Conservation (phyloP, 2,113 vertebrate genomes). For the Siphamia tubifer region DNA sequence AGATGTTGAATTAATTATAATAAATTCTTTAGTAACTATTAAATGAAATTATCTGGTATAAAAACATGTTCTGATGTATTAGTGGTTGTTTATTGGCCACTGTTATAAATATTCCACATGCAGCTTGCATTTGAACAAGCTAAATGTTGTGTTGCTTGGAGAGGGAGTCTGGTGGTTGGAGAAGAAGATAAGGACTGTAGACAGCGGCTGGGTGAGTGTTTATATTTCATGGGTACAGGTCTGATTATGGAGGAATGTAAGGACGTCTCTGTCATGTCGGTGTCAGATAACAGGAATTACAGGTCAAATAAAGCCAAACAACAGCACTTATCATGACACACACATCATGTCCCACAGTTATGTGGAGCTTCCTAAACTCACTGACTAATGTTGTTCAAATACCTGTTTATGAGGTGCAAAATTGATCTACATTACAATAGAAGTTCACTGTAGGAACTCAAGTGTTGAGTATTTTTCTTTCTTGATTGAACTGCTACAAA, state of each 20-base stretch:
- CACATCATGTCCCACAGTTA: neutral
- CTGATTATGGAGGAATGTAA: slow-evolving; percentile 56
- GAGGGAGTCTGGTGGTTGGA: neutral
- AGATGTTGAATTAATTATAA: neutral
- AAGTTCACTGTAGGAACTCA: too few species aligned
- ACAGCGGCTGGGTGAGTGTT: slow-evolving; percentile 19
- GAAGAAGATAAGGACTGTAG: neutral
- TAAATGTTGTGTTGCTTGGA: slow-evolving; percentile 23
- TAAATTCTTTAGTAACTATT: neutral
- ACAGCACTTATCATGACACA: neutral
- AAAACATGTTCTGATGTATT: neutral
- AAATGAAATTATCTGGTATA: too few species aligned
- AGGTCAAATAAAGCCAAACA: neutral
- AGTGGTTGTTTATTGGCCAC: neutral
- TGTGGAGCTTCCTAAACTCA: neutral
- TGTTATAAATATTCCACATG: slow-evolving; percentile 19
- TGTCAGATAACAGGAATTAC: neutral
- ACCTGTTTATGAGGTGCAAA: too few species aligned
- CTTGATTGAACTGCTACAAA: too few species aligned
- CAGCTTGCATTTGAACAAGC: neutral
- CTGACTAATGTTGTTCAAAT: neutral
- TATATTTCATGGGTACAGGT: slow-evolving; percentile 25
- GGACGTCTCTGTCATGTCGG: slow-evolving; percentile 14
- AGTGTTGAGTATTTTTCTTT: too few species aligned
- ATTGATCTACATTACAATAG: too few species aligned